Conservation (phyloP, 2,888 invertebrate genomes). For the Himalopsyche tibetana region DNA sequence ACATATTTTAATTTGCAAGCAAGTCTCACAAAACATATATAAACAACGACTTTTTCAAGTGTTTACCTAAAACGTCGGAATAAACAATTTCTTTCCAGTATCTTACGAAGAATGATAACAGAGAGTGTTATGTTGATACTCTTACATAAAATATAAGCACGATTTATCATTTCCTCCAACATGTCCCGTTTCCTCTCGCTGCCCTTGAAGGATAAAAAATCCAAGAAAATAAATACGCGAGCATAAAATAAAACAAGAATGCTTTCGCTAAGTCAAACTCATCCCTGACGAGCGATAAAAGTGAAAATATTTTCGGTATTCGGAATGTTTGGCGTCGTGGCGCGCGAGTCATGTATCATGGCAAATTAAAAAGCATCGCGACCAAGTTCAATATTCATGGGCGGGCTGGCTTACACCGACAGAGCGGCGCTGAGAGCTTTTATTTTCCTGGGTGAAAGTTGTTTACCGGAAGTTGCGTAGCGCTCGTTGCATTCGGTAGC, state of each 20-base stretch:
- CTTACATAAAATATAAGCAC: constrained; percentile 24
- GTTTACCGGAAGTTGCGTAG: constrained; percentile 37
- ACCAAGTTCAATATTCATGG: constrained; percentile 44
- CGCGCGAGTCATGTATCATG: constrained; percentile 6
- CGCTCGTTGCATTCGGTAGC: neutral
- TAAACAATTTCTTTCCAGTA: constrained; percentile 5
- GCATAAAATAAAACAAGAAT: constrained; percentile 22
- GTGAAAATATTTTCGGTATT: constrained; percentile 21
- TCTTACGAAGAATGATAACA: constrained; percentile 1
- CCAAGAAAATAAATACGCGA: constrained; percentile 10
- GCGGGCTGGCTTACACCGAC: constrained; percentile 29
- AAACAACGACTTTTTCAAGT: neutral
- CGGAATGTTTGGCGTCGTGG: neutral
- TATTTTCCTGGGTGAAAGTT: constrained; percentile 36
- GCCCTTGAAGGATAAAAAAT: constrained; percentile 28
- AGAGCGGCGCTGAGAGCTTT: constrained; percentile 45
- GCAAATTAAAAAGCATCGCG: constrained; percentile 34
- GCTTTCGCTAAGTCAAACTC: neutral
- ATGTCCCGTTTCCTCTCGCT: neutral
- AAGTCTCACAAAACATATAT: neutral
- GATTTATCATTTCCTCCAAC: constrained; percentile 33
- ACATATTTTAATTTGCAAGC: neutral
- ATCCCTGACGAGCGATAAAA: constrained; percentile 41
- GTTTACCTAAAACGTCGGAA: neutral
- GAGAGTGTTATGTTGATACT: neutral